A percentile compares a stretch with the other conserved stretches of the same genome.
Evolutionary conservation across 2,888 invertebrate genomes (phyloP).

Genomic region (Coleophora deauratella): DNA sequence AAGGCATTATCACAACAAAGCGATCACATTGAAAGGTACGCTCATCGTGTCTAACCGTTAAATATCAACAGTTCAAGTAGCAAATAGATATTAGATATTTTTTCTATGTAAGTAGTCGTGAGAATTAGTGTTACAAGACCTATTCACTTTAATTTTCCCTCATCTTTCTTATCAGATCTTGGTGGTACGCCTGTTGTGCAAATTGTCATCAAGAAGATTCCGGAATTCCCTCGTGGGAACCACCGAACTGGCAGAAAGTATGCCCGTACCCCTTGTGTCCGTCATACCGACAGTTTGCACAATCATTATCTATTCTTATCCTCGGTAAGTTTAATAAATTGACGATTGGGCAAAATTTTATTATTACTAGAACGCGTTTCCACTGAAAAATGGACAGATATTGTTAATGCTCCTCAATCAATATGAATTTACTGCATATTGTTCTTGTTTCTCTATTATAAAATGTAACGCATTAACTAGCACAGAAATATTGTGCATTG

Average conservation of each 20-base stretch:
- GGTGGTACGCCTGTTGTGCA: slow-evolving; percentile 87
- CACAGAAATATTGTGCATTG: too few species aligned
- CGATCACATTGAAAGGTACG: slow-evolving; percentile 65
- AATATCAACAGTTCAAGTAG: too few species aligned
- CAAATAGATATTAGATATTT: too few species aligned
- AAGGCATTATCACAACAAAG: slow-evolving; percentile 64
- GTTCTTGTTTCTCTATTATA: not conserved
- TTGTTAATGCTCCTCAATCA: not conserved
- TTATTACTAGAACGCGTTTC: too few species aligned
- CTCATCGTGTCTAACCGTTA: not conserved
- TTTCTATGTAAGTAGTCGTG: too few species aligned
- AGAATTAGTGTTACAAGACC: too few species aligned
- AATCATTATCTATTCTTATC: slow-evolving; percentile 80
- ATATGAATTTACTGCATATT: slow-evolving; percentile 1
- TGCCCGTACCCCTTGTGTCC: slow-evolving; percentile 92
- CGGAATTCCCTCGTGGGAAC: slow-evolving; percentile 86
- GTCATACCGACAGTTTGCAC: slow-evolving; percentile 87
- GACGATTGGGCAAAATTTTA: not conserved
- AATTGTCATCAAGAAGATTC: slow-evolving; percentile 85
- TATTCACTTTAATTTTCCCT: too few species aligned
- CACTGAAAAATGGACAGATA: not conserved
- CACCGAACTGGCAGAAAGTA: slow-evolving; percentile 83
- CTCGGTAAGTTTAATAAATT: slow-evolving; percentile 68
- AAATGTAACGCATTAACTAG: not conserved
- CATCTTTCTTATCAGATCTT: slow-evolving; percentile 72